Conservation (phyloP, 2,113 vertebrate genomes). For the Piaya cayana region DNA sequence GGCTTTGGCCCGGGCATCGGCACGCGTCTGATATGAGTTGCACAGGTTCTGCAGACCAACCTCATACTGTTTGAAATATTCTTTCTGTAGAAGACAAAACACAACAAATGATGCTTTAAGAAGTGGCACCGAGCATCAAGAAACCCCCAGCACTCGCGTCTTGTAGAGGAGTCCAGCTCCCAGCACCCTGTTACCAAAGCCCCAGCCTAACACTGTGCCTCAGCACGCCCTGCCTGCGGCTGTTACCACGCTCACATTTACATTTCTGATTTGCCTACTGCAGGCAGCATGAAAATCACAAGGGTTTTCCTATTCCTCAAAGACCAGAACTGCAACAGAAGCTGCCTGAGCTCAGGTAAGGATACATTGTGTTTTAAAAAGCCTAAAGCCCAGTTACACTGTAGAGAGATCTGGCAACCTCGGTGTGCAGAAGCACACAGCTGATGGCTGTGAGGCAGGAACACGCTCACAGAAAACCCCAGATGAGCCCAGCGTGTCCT, state of each 20-base stretch:
- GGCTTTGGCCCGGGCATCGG: constrained; percentile 88
- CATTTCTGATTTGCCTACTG: not conserved
- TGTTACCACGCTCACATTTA: rapidly evolving
- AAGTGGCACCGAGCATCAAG: not conserved
- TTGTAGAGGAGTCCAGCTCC: not conserved
- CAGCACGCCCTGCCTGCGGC: rapidly evolving
- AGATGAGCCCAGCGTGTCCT: not conserved
- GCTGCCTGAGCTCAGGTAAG: not conserved
- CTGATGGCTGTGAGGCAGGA: not conserved
- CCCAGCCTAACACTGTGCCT: rapidly evolving
- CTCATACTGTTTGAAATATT: constrained; percentile 98
- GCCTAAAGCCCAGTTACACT: not conserved
- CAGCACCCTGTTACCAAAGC: rapidly evolving
- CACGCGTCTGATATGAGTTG: constrained; percentile 93
- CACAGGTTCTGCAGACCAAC: constrained; percentile 93
- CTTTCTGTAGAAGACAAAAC: constrained; percentile 80
- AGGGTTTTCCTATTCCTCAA: not conserved
- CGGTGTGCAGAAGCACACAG: not conserved
- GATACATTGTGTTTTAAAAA: not conserved
- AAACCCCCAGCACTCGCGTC: not conserved
- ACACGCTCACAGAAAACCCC: not conserved
- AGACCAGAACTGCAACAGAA: not conserved
- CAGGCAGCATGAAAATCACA: not conserved
- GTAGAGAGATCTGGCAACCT: not conserved
- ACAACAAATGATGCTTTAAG: rapidly evolving